Conservation (phyloP, 2,797 vertebrate species). For the Sebastes glaucus region DNA sequence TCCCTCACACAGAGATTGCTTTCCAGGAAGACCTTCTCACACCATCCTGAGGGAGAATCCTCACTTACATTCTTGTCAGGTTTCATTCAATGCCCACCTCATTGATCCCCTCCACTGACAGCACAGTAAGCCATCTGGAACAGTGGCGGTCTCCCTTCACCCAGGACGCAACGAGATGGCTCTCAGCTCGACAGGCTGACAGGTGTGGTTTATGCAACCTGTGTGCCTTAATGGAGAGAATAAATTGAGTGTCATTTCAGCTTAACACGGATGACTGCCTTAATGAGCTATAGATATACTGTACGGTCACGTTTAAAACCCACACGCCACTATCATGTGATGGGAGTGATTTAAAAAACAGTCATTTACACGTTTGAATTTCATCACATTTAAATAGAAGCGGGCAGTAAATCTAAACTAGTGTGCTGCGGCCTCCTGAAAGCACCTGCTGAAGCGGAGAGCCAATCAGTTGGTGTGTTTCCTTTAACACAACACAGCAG, state of each 20-base stretch:
- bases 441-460: constrained; percentile 2
- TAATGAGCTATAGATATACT: constrained; percentile 60
- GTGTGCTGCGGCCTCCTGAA: not conserved
- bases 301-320: constrained; percentile 22
- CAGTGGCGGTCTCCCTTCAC: constrained; percentile 43
- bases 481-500: constrained; percentile 6
- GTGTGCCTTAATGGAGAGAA: constrained; percentile 53
- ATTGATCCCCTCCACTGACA: constrained; percentile 68
- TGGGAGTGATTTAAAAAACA: constrained; percentile 41
- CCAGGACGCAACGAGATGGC: constrained; percentile 5
- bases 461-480: constrained; percentile 16
- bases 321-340: constrained; percentile 24
- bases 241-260: constrained; percentile 71
- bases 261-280: constrained; percentile 49
- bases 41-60: constrained; percentile 8
- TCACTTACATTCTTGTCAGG: constrained; percentile 62
- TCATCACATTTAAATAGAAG: constrained; percentile 26
- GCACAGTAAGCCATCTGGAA: constrained; percentile 68
- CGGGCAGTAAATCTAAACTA: constrained; percentile 31
- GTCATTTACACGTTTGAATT: constrained; percentile 38
- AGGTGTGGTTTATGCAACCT: constrained; percentile 51
- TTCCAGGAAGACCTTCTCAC: constrained; percentile 1
- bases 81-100: constrained; percentile 49
- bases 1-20: not conserved
- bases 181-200: constrained; percentile 55